These are phyloP conservation scores for Pseudopipra pipra DNA, from an alignment of 2,113 vertebrate genomes.

Conservation along the genomic window DNA sequence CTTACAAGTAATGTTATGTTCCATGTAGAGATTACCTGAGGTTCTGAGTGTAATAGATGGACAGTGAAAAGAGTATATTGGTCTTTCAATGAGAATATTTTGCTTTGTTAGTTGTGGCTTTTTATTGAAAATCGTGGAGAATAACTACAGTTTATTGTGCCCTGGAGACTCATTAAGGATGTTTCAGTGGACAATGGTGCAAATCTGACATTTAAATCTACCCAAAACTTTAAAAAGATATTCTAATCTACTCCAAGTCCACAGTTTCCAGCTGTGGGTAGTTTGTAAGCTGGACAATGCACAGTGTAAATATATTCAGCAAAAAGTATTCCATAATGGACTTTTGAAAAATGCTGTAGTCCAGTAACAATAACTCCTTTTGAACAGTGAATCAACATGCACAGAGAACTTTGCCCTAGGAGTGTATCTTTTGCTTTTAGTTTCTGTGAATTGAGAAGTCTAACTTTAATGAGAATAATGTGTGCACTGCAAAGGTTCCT, in stretches of 20 bases:
- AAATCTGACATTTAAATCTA: neutral
- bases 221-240: neutral
- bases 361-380: neutral
- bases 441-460: neutral
- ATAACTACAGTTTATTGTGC: neutral
- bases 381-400: neutral
- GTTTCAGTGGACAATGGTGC: neutral
- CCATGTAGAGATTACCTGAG: neutral
- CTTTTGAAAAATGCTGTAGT: neutral
- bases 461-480: neutral
- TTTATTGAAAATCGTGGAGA: neutral
- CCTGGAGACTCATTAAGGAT: neutral
- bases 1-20: neutral
- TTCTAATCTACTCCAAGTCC: neutral
- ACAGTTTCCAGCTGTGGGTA: neutral
- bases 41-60: neutral
- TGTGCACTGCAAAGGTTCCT: fast-evolving
- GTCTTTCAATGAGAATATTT: neutral
- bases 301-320: neutral
- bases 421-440: neutral
- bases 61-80: neutral
- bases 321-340: neutral
- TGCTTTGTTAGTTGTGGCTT: neutral
- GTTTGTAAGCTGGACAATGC: neutral
- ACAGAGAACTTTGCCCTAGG: neutral